These are phyloP conservation scores for Tethea ocularis DNA, from an alignment of 2,888 invertebrate species.

Conservation along the genomic window DNA sequence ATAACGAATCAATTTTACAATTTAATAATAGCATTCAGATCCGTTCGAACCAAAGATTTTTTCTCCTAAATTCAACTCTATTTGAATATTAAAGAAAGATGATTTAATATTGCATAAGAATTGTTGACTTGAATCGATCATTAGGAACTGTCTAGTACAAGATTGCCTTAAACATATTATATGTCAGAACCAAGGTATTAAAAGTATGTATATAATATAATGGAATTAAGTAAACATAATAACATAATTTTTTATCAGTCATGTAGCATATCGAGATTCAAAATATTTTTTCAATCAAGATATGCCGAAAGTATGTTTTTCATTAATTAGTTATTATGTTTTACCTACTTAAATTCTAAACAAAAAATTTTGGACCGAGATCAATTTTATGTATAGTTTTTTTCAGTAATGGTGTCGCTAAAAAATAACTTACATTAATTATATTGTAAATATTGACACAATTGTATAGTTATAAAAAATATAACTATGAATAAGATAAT, in stretches of 20 bases:
- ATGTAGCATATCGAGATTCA: neutral
- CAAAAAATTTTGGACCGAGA: constrained; percentile 33
- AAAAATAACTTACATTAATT: constrained; percentile 16
- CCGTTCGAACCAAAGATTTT: too few relatives aligned
- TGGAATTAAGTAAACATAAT: constrained; percentile 9
- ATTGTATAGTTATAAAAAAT: constrained; percentile 26
- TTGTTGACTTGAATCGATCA: too few relatives aligned
- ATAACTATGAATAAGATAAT: constrained; percentile 20
- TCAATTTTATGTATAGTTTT: constrained; percentile 20
- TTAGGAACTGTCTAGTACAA: neutral
- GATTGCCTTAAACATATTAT: neutral
- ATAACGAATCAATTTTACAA: too few relatives aligned
- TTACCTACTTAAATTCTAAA: neutral
- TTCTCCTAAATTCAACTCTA: too few relatives aligned
- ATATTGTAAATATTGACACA: constrained; percentile 18
- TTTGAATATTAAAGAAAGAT: too few relatives aligned
- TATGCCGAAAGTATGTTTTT: neutral
- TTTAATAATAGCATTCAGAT: too few relatives aligned
- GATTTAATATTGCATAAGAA: too few relatives aligned
- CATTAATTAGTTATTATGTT: neutral
- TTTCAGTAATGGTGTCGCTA: neutral
- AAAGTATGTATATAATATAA: constrained; percentile 21
- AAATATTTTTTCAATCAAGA: neutral
- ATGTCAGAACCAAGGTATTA: constrained; percentile 1
- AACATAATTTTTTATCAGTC: neutral